These are phyloP conservation scores for Pitangus sulphuratus DNA, from an alignment of 2,797 vertebrate genomes.

Conservation along the genomic window DNA sequence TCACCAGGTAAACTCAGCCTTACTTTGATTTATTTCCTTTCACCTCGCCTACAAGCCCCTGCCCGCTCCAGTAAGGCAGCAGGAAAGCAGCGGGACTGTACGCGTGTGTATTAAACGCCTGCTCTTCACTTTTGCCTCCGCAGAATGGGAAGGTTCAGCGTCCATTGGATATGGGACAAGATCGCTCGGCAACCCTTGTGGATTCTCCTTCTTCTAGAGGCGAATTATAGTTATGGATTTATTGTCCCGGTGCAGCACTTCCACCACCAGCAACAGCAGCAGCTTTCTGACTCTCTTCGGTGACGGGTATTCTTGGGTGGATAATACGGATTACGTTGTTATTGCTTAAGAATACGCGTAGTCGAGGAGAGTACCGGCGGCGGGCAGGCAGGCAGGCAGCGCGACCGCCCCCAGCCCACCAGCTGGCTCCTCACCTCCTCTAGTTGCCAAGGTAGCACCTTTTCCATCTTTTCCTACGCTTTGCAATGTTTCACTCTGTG, in stretches of 20 bases:
- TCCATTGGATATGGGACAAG: constrained; percentile 78
- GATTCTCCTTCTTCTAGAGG: constrained; percentile 77
- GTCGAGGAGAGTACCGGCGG: constrained; percentile 99
- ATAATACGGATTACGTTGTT: constrained; percentile 99
- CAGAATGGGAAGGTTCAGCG: constrained; percentile 70
- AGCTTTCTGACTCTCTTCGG: constrained; percentile 96
- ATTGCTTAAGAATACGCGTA: constrained; percentile 99
- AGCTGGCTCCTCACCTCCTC: constrained; percentile 73
- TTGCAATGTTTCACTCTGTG: constrained; percentile 55
- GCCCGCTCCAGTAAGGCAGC: constrained; percentile 10
- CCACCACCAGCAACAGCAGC: constrained; percentile 58
- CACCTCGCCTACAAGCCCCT: constrained; percentile 18
- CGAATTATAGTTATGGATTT: constrained; percentile 84
- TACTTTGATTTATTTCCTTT: constrained; percentile 52
- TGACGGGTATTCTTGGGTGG: constrained; percentile 99
- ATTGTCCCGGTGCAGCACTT: constrained; percentile 77
- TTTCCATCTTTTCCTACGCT: constrained; percentile 71
- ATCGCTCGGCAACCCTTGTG: constrained; percentile 70
- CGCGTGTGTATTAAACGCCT: constrained; percentile 51
- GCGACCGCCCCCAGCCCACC: constrained; percentile 76
- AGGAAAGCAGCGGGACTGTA: not conserved
- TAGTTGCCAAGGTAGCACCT: constrained; percentile 83
- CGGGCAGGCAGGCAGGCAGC: constrained; percentile 77
- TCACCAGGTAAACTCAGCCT: constrained; percentile 75
- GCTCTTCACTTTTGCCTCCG: constrained; percentile 73